These are phyloP conservation scores for Chloropsis hardwickii DNA, from an alignment of 2,113 vertebrate species.

Conservation along the genomic window DNA sequence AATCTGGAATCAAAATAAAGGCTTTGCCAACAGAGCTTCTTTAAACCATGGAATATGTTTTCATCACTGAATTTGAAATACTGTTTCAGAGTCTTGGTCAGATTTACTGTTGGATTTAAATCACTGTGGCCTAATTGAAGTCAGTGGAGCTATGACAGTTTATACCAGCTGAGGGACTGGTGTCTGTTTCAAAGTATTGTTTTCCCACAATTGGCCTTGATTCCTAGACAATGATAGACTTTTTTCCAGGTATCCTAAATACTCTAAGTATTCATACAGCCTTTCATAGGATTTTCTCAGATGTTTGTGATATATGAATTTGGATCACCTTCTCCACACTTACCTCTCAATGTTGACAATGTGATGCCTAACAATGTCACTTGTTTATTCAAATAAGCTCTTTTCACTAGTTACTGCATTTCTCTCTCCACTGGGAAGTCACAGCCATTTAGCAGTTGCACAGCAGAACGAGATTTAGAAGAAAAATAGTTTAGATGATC, in stretches of 20 bases:
- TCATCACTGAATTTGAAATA: slow-evolving; percentile 5
- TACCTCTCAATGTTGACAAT: not conserved
- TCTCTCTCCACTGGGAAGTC: not conserved
- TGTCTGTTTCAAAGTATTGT: slow-evolving; percentile 10
- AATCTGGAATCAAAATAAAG: not conserved
- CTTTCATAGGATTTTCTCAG: not conserved
- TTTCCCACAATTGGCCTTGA: not conserved
- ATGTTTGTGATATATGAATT: not conserved
- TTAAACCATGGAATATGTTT: not conserved
- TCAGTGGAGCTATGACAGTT: slow-evolving; percentile 4
- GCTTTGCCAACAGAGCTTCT: not conserved
- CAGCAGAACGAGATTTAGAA: not conserved
- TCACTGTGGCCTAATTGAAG: slow-evolving; percentile 9
- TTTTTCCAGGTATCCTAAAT: not conserved
- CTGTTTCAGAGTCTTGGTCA: not conserved
- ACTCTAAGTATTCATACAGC: not conserved
- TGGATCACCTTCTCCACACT: not conserved
- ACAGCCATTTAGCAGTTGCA: not conserved
- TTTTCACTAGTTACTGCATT: not conserved
- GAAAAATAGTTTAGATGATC: not conserved
- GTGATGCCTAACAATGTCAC: not conserved
- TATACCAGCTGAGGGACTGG: not conserved
- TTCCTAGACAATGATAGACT: not conserved
- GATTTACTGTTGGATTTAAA: slow-evolving; percentile 16
- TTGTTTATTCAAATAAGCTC: not conserved